Evolutionary conservation across 2,113 vertebrate species (phyloP), one percentile per base, ranked within the genome.

Genomic region (Anolis sagrei): DNA sequence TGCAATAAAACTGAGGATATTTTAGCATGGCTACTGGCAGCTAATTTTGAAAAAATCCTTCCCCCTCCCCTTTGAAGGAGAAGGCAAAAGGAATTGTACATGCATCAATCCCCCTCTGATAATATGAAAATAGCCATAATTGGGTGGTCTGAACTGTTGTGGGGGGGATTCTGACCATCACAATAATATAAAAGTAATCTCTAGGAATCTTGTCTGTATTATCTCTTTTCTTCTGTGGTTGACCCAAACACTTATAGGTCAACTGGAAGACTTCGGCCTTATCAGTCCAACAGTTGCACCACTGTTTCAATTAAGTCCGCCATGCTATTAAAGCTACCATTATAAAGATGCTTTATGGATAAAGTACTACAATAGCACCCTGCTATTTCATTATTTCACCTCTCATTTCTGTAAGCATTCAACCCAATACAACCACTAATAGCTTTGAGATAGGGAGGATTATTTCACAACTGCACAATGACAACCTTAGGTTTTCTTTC

Each of bases 261-360:
- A 69, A 51, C 64, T 18, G 39, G 34, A n/a, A 19, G 34, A 36
- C 48, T 14, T 58, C 18, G 39, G 7, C 16, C 18, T 69, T 70
- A 68, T 54, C 61, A 73, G n/a, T 72, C 5, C 36, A 87, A 32
- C 44, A 62, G 27, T 32, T 76, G 66, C 8, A 87, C 79, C 32
- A 76, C 7, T 48, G 73, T 74, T 82, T 16, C 32, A 88, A 49
- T 80, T 87, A 89, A 81, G 82, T 85, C 64, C 86, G 61, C 39
- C 2, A 7, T 77, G 39, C 76, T 82, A 39, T 76, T 90, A 88
- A 58, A 87, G 62, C 7, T 70, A 2, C 7, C 62, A 76, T 23
- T 68, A 62, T 84, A 66, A 89, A 90, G 88, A 78, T 21, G 0
- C 4, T 64, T 82, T 82, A 10, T 9, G 7, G 11, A 69, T 11